These are phyloP conservation scores for Taenaris catops DNA, from an alignment of 2,888 invertebrate species.

Conservation along the genomic window DNA sequence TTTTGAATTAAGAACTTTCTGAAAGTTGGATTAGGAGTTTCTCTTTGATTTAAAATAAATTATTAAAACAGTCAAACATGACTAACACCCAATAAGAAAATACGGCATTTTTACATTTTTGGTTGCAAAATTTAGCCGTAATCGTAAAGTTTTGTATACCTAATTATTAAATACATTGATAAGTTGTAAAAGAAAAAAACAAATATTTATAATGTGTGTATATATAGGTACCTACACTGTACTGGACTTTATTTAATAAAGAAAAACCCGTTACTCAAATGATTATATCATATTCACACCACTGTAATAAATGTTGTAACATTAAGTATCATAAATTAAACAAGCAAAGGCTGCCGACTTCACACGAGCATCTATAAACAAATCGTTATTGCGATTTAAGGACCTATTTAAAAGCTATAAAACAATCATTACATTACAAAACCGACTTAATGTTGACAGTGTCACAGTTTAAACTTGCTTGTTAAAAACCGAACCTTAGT, in stretches of 20 bases:
- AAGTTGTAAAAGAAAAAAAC: not conserved
- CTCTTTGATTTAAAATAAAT: conserved; percentile 2
- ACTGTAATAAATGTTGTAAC: conserved; percentile 16
- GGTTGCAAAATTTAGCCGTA: too few species aligned
- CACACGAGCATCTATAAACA: conserved; percentile 64
- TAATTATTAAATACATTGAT: not conserved
- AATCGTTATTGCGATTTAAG: conserved; percentile 79
- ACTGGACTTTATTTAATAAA: too few species aligned
- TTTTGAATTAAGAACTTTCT: conserved; percentile 6
- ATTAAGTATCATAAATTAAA: conserved; percentile 17
- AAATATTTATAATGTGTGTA: too few species aligned
- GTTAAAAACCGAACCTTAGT: conserved; percentile 34
- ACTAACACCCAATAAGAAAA: too few species aligned
- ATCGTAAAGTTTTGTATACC: too few species aligned
- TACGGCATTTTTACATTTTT: too few species aligned
- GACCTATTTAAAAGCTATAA: conserved; percentile 77
- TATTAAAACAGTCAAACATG: not conserved
- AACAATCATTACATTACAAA: conserved; percentile 35
- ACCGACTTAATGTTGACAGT: conserved; percentile 21
- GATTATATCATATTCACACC: conserved; percentile 11
- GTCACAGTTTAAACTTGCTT: not conserved
- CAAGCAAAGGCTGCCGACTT: conserved; percentile 51
- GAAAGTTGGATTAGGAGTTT: conserved; percentile 4
- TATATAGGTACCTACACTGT: too few species aligned
- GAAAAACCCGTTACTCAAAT: conserved; percentile 5